Base-by-base conservation (phyloP, 2,797 vertebrate species). In the Alca torda region DNA sequence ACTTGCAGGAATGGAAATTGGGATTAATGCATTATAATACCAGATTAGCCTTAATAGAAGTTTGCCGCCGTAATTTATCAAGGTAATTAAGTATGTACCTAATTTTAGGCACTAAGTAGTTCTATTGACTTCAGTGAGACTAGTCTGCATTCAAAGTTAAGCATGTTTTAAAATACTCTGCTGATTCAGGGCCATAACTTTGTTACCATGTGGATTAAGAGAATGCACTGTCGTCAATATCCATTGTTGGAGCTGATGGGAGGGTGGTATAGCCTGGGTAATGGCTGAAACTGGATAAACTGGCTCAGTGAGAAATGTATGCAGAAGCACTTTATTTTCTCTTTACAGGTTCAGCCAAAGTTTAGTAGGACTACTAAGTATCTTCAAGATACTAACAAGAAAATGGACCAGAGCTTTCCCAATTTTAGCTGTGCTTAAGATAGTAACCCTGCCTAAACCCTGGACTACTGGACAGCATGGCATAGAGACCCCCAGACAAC, bases 1-100 rank as follows among this genome's bases (percentile, higher is more conserved):
- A 63, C 45, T 94, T 84, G 9, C 70, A 94, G 70, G 59, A 82
- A 84, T 93, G 85, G 70, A 89, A 95, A 89, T 74, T 79, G 10
- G 48, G 67, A 91, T 95, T 88, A 91, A 88, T 84, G n/a, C 43
- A 67, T 93, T 95, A 13, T 91, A 96, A 94, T 93, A 89, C 74
- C 53, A 68, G 91, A 95, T 95, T 91, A 95, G 31, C 87, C 77
- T 78, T 48, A 95, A 73, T 74, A 88, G 79, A 94, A 75, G 28
- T 85, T 93, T 95, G 61, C 35, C 1, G 4, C 73, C 7, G 11
- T 77, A 81, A 90, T 95, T 90, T 86, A 73, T 91, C 69, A 77
- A 87, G 64, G 70, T 84, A 90, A 90, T 90, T 94, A 94, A 90
- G 76, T n/a, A 60, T 39, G 70, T 77, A 57, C n/a, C 83, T 95